Evolutionary conservation across 2,888 invertebrate species (phyloP), one percentile per base, ranked within the genome.

Genomic region (Drosophila falleni): DNA sequence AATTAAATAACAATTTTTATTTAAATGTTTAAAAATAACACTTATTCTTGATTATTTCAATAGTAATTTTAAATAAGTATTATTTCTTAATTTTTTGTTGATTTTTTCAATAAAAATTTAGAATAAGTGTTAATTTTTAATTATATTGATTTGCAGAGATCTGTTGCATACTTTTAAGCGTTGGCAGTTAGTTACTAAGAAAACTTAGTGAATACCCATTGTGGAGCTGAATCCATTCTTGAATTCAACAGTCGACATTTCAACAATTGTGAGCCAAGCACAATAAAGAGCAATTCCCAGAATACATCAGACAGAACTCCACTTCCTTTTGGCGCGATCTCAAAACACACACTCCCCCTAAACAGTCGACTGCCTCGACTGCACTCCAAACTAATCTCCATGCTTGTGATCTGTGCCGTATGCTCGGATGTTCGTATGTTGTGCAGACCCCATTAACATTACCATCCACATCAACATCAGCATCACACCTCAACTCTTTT

Each of bases 401-500:
- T 60, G 67, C 61, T 71, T 74, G 54, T 72, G 88, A 85, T 84
- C 84, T 62, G 78, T 65, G 53, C 68, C 85, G 87, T 71, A 70
- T 80, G 86, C 1, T 50, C 85, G 83, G 69, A 71, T 80, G 86
- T 3, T 50, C 85, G 83, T 71, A 71, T 80, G 74, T 63, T 62
- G 53, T 54, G 50, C 85, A 85, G 77, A 80, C 71, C 65, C 76
- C 65, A 47, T 50, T 42, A 62, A 44, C 64, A 54, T 46, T 3
- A 47, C 37, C 50, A 29, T 9, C 10, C 33, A 42, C 42, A 46
- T 15, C 60, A 59, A 37, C 49, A 15, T 13, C 47, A 58, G 62
- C 56, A 74, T 51, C 68, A 72, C 78, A 78, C 85, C 80, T 85
- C 86, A 87, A 85, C 86, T 81, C 84, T 78, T 85, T 82, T 87